These are phyloP conservation scores for Dilophus febrilis DNA, from an alignment of 2,888 invertebrate genomes.

Conservation along the genomic window DNA sequence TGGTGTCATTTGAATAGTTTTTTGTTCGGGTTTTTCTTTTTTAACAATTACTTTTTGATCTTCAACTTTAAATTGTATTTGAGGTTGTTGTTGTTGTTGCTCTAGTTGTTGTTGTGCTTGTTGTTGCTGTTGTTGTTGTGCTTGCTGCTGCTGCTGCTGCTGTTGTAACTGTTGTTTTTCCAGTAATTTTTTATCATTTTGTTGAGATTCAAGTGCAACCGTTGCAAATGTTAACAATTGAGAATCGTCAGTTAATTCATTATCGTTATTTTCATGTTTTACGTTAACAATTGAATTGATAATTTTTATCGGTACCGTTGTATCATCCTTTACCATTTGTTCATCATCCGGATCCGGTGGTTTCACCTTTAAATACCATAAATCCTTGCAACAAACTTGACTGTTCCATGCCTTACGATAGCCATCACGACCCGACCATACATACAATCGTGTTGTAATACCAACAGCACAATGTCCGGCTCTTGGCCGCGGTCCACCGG, in stretches of 20 bases:
- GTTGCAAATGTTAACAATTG: not conserved
- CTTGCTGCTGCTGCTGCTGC: not conserved
- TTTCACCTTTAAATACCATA: conserved; percentile 89
- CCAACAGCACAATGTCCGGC: conserved; percentile 97
- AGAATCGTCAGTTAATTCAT: too few species aligned
- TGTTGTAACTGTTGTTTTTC: too few species aligned
- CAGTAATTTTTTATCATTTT: too few species aligned
- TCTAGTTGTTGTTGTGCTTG: too few species aligned
- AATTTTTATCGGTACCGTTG: too few species aligned
- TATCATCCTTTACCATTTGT: too few species aligned
- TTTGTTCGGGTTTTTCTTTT: too few species aligned
- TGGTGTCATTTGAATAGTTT: too few species aligned
- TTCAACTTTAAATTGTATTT: too few species aligned
- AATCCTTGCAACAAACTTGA: conserved; percentile 92
- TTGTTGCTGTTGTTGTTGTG: not conserved
- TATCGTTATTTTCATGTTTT: too few species aligned
- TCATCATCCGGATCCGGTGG: conserved; percentile 37
- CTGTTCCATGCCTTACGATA: conserved; percentile 99
- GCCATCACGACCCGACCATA: conserved; percentile 98
- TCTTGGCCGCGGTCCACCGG: conserved; percentile 63
- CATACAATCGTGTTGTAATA: conserved; percentile 87
- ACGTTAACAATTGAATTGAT: too few species aligned
- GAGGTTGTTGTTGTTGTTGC: not conserved
- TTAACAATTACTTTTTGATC: too few species aligned
- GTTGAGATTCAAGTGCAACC: not conserved